phyloP scores from a whole-genome alignment of 2,797 vertebrate genomes.

The Peromyscus nudipes region DNA sequence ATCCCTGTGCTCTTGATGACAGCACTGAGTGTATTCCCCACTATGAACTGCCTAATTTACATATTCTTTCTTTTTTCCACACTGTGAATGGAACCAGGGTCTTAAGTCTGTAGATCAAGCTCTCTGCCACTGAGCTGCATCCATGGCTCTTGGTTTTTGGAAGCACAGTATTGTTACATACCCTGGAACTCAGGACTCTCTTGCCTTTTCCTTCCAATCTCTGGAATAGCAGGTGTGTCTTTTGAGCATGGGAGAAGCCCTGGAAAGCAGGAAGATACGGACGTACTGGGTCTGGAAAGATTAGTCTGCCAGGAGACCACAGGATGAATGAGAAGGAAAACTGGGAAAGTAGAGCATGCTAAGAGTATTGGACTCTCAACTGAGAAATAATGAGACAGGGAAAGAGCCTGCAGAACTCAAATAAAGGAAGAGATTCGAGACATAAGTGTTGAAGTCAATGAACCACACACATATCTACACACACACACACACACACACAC shows the following conservation, averaged over 20 bases:
- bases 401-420: neutral
- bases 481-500: neutral
- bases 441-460: neutral
- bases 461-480: neutral
- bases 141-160: neutral
- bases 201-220: neutral
- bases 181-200: neutral
- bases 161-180: neutral
- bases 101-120: neutral
- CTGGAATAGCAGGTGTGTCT: neutral
- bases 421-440: neutral
- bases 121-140: neutral
- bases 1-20: neutral
- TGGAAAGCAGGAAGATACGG: neutral
- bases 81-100: neutral
- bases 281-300: neutral
- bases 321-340: too few relatives aligned
- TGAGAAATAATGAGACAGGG: neutral
- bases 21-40: fast-evolving
- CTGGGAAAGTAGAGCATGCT: neutral
- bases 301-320: neutral
- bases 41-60: neutral
- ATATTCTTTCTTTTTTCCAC: neutral
- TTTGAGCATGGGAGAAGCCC: neutral
- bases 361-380: neutral